Conservation (phyloP, 2,888 invertebrate species). For the Tiliacea citrago region DNA sequence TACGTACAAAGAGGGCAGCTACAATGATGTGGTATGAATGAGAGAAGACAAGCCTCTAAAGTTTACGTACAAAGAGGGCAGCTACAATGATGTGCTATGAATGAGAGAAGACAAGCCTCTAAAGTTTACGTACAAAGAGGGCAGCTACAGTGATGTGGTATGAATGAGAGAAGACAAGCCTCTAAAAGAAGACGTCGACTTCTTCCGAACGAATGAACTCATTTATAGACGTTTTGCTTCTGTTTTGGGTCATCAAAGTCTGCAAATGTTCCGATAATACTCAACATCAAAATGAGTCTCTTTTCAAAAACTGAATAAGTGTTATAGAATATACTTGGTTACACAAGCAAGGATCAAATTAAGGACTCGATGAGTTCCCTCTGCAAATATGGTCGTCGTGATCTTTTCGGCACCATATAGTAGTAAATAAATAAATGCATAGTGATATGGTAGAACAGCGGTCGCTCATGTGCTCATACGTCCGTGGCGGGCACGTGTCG, state of each 20-base stretch:
- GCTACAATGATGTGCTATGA: too few relatives aligned
- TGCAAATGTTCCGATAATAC: not conserved
- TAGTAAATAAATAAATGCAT: not conserved
- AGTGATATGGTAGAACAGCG: not conserved
- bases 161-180: not conserved
- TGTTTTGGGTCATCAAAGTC: not conserved
- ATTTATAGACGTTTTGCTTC: not conserved
- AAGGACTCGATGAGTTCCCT: not conserved
- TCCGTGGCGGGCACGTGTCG: slow-evolving; percentile 50
- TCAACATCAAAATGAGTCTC: not conserved
- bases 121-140: too few relatives aligned
- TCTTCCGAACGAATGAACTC: not conserved
- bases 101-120: too few relatives aligned
- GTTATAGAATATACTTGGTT: not conserved
- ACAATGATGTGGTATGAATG: too few relatives aligned
- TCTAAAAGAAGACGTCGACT: not conserved
- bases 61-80: too few relatives aligned
- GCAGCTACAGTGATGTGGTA: not conserved
- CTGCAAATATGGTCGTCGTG: not conserved
- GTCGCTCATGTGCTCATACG: slow-evolving; percentile 27
- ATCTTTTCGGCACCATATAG: not conserved
- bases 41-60: too few relatives aligned
- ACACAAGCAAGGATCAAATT: not conserved
- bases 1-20: too few relatives aligned
- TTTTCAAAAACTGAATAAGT: not conserved